These are phyloP conservation scores for Drosophila lacertosa DNA, from an alignment of 1,140 invertebrate species.

Conservation along the genomic window DNA sequence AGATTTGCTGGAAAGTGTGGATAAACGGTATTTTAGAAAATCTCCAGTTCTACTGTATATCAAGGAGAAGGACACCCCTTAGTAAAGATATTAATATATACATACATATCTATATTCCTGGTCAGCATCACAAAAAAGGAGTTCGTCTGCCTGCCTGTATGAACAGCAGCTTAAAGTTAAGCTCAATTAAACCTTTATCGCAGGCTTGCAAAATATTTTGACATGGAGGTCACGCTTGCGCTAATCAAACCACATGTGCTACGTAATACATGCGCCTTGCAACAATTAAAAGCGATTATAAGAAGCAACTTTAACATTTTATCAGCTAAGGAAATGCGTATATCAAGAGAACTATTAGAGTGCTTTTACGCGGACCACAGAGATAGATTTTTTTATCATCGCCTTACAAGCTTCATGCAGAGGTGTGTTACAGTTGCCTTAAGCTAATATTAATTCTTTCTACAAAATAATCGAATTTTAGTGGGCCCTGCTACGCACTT, in stretches of 20 bases:
- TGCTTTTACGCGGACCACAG: conserved; percentile 94
- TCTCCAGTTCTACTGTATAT: too few species aligned
- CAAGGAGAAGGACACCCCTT: too few species aligned
- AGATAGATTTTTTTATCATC: conserved; percentile 94
- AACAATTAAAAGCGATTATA: conserved; percentile 89
- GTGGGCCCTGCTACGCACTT: conserved; percentile 92
- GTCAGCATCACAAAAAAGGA: too few species aligned
- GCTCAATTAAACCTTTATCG: too few species aligned
- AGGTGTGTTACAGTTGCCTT: conserved; percentile 85
- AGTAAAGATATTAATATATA: too few species aligned
- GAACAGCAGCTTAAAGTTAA: too few species aligned
- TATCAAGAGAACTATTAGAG: conserved; percentile 88
- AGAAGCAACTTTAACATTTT: conserved; percentile 90
- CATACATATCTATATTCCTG: too few species aligned
- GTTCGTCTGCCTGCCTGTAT: too few species aligned
- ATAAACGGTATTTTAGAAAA: too few species aligned
- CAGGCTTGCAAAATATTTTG: background rate
- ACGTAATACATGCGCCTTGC: conserved; percentile 88
- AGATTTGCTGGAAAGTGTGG: too few species aligned
- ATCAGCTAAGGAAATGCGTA: conserved; percentile 87
- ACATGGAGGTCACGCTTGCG: conserved; percentile 86
- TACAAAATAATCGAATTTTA: conserved; percentile 84
- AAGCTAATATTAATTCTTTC: background rate
- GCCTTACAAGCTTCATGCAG: conserved; percentile 93
- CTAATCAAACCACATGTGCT: conserved; percentile 91